phyloP scores from a whole-genome alignment of 2,888 invertebrate genomes.

The Strigamia maritima region DNA sequence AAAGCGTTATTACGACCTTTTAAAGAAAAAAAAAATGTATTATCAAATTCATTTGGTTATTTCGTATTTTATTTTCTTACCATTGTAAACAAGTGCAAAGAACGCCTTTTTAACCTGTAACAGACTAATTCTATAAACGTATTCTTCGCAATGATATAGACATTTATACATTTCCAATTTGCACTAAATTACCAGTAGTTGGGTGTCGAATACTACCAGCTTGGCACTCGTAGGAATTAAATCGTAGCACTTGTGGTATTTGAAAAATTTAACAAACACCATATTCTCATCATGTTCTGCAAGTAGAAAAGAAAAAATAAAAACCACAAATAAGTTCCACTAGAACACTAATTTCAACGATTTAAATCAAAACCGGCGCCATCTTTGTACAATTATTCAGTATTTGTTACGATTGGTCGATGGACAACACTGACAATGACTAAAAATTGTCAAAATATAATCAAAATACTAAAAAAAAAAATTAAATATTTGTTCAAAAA shows the following conservation, averaged over 20 bases:
- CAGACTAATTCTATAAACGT: conserved; percentile 31
- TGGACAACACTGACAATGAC: too few species aligned
- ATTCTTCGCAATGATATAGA: not conserved
- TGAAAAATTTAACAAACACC: conserved; percentile 98
- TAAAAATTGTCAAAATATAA: too few species aligned
- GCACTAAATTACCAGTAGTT: conserved; percentile 63
- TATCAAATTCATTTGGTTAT: not conserved
- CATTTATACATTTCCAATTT: not conserved
- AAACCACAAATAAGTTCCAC: not conserved
- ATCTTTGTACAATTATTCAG: too few species aligned
- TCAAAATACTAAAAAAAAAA: too few species aligned
- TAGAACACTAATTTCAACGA: too few species aligned
- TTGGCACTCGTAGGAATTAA: conserved; percentile 99
- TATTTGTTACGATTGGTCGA: too few species aligned
- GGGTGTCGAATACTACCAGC: conserved; percentile 98
- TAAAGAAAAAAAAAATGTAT: not conserved
- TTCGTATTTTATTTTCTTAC: conserved; percentile 55
- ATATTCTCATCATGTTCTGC: conserved; percentile 95
- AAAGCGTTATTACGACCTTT: not conserved
- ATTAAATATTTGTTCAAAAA: too few species aligned
- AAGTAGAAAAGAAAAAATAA: conserved; percentile 57
- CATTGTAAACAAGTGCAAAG: conserved; percentile 98
- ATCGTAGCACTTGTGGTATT: conserved; percentile 99
- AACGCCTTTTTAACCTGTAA: conserved; percentile 89
- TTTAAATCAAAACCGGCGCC: too few species aligned